phyloP scores from a whole-genome alignment of 2,113 vertebrate genomes.

The Dryoscopus gambensis region DNA sequence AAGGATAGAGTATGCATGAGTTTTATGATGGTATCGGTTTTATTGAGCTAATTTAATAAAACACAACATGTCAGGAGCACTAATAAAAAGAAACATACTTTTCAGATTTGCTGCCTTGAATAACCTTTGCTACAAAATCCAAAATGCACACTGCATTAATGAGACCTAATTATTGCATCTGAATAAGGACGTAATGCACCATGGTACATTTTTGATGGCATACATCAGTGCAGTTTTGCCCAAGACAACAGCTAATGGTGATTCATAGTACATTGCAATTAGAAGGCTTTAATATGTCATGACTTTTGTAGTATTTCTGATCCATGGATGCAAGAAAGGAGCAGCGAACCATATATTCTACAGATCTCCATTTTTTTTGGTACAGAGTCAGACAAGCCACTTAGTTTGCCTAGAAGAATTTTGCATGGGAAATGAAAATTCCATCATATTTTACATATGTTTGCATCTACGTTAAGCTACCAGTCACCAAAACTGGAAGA shows the following conservation, averaged over 20 bases:
- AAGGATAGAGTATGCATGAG: not conserved
- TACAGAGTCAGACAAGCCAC: not conserved
- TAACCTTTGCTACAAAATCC: not conserved
- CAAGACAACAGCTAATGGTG: not conserved
- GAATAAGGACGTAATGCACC: not conserved
- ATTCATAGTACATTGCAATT: not conserved
- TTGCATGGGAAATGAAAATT: not conserved
- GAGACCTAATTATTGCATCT: not conserved
- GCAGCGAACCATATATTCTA: not conserved
- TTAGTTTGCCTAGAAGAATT: not conserved
- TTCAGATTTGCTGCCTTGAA: not conserved
- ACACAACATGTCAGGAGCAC: not conserved
- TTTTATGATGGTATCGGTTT: not conserved
- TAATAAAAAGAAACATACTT: not conserved
- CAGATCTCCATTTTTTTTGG: not conserved
- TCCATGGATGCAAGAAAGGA: not conserved
- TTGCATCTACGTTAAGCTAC: not conserved
- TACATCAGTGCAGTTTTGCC: not conserved
- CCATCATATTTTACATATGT: not conserved
- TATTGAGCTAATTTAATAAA: constrained; percentile 6
- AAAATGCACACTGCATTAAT: not conserved
- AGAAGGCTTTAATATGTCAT: not conserved
- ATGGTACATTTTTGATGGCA: not conserved
- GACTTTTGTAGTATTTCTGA: not conserved
- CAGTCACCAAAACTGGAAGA: not conserved